Base-by-base conservation (phyloP, 1,140 invertebrate genomes). In the Heliconius himera region DNA sequence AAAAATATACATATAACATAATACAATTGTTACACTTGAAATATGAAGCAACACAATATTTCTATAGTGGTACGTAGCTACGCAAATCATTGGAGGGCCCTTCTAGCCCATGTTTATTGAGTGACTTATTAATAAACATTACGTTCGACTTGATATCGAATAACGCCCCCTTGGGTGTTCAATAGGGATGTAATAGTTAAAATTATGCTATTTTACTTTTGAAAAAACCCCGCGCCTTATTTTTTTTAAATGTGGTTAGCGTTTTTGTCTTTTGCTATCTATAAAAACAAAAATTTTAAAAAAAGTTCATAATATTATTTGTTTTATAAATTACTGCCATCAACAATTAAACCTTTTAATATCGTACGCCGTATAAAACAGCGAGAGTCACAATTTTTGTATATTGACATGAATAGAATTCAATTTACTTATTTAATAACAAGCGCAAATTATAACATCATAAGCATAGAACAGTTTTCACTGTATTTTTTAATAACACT, bases 91-190 rank as follows among this genome's bases (percentile, higher is more conserved):
- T 70, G 33, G 70, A 70, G 76, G n/a, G 36, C 79, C 80, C 79
- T 78, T 36, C 56, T 29, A 38, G 51, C 74, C 51, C 70, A 82
- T 81, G 80, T 76, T 80, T 81, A 80, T 81, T 80, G 60, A 84
- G 80, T 74, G 71, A 75, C 79, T 84, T 79, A 76, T 80, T 84
- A 81, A 82, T 80, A 80, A 82, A 82, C 81, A 78, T 84, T 80
- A 70, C 73, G 70, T 33, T 49, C 78, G 51, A 81, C 79, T 81
- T 77, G 41, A 46, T 73, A 81, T 70, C 33, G 73, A 74, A 56
- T 77, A 22, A 74, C 80, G 80, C 72, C 72, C 80, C 46, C 60
- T 81, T 81, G 73, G 54, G 22, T 49, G 54, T 72, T 81, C 49
- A 70, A 81, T 36, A 70, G 74, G 36, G 51, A 38, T 46, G 18